phyloP scores from a whole-genome alignment of 2,113 vertebrate genomes.

The Petrocephalus zakoni region DNA sequence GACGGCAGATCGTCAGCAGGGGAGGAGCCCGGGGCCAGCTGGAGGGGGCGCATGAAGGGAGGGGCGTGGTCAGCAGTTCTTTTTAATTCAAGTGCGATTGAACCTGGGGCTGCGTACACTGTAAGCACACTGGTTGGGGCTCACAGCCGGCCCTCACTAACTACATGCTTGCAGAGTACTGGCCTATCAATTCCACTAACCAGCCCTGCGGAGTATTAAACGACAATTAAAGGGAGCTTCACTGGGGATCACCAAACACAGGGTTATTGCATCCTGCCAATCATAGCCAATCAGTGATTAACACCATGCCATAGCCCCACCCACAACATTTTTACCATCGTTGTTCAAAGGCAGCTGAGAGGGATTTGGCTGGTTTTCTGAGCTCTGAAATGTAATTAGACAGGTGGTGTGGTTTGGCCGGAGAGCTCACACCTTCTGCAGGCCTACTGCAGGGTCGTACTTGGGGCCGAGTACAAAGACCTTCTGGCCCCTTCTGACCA shows the following conservation, averaged over 20 bases:
- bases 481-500: constrained; percentile 69
- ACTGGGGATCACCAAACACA: not conserved
- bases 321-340: not conserved
- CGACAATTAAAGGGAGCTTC: not conserved
- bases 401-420: not conserved
- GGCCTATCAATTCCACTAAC: not conserved
- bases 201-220: too few species aligned
- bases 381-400: not conserved
- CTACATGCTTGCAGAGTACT: not conserved
- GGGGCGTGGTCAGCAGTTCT: not conserved
- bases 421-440: constrained; percentile 60
- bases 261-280: not conserved
- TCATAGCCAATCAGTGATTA: not conserved
- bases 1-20: constrained; percentile 48
- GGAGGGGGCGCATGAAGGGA: not conserved
- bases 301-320: not conserved
- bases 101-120: not conserved
- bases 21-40: constrained; percentile 69
- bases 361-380: not conserved
- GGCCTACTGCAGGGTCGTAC: constrained; percentile 75
- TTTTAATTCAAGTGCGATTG: not conserved
- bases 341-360: not conserved
- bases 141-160: not conserved
- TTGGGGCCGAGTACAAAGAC: constrained; percentile 91
- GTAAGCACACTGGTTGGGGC: not conserved